These are phyloP conservation scores for Zygaena filipendulae DNA, from an alignment of 2,888 invertebrate species.

Conservation along the genomic window DNA sequence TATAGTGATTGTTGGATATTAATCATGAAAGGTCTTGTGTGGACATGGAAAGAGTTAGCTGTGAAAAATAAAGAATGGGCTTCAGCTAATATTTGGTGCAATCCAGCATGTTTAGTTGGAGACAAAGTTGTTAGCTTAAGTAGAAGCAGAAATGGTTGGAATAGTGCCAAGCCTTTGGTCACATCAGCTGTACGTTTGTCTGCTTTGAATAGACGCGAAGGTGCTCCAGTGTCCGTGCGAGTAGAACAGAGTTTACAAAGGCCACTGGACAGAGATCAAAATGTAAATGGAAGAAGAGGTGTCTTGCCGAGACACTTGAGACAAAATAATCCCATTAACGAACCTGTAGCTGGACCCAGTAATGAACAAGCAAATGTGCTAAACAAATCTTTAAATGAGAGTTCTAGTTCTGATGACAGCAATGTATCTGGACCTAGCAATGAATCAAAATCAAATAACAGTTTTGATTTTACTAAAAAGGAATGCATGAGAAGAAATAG, in stretches of 20 bases:
- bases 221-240: slow-evolving; percentile 56
- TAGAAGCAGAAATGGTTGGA: slow-evolving; percentile 65
- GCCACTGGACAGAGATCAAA: slow-evolving; percentile 74
- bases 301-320: slow-evolving; percentile 52
- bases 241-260: slow-evolving; percentile 58
- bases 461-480: slow-evolving; percentile 36
- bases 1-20: slow-evolving; percentile 94
- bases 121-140: slow-evolving; percentile 82
- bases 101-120: slow-evolving; percentile 86
- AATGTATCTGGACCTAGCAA: slow-evolving; percentile 27
- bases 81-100: slow-evolving; percentile 92
- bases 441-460: slow-evolving; percentile 27
- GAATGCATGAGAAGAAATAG: slow-evolving; percentile 46
- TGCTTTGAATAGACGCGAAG: slow-evolving; percentile 42
- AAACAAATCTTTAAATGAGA: slow-evolving; percentile 26
- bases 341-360: slow-evolving; percentile 58
- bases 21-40: slow-evolving; percentile 76
- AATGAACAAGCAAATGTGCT: slow-evolving; percentile 28
- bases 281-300: slow-evolving; percentile 78
- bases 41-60: slow-evolving; percentile 81
- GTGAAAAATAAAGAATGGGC: slow-evolving; percentile 83
- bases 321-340: slow-evolving; percentile 27
- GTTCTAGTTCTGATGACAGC: slow-evolving; percentile 23
- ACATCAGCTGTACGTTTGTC: slow-evolving; percentile 65
- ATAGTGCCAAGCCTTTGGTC: slow-evolving; percentile 61